Conservation (phyloP, 1,140 invertebrate species). For the Neodiprion fabricii region DNA sequence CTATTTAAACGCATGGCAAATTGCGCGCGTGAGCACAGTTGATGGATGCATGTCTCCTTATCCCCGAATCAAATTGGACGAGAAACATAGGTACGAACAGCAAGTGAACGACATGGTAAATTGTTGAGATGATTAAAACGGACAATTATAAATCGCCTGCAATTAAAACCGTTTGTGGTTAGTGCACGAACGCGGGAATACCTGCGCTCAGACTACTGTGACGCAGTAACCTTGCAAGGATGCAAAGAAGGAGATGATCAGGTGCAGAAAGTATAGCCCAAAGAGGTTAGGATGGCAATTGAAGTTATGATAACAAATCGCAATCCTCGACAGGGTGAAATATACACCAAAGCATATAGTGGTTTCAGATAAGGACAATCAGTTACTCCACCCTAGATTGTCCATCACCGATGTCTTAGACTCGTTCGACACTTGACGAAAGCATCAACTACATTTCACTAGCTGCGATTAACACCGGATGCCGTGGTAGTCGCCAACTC, state of each 20-base stretch:
- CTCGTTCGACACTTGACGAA: no score
- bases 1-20: no score
- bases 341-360: neutral
- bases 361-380: no score
- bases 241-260: neutral
- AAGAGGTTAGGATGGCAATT: neutral
- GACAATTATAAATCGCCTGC: neutral
- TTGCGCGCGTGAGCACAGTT: no score
- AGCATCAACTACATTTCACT: no score
- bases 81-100: no score
- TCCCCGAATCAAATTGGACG: no score
- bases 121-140: neutral
- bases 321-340: neutral
- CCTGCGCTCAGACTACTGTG: neutral
- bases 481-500: neutral
- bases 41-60: no score
- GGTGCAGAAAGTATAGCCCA: neutral
- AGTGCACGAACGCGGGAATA: neutral
- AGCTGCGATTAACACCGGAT: no score
- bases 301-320: neutral
- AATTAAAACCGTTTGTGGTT: neutral
- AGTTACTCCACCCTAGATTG: no score
- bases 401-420: no score
- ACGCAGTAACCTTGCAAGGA: neutral
- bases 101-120: neutral